Evolutionary conservation across 1,140 invertebrate genomes (phyloP), one percentile per base, ranked within the genome.

Genomic region (Camponotus floridanus): DNA sequence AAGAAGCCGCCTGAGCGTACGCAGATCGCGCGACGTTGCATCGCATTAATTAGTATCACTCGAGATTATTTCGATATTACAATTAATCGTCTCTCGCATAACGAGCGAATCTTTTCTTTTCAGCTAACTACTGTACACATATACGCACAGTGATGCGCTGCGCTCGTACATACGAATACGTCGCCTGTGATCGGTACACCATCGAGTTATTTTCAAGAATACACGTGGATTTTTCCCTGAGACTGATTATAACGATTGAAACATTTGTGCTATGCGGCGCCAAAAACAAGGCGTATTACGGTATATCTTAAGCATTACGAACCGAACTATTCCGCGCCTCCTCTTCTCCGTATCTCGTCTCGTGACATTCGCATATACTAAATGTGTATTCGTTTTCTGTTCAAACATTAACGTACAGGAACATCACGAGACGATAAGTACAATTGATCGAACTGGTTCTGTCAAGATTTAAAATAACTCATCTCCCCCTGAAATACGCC

Each of bases 211-310:
- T 45, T 83, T 73, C 81, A 87, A 91, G 87, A 92, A 94, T 94
- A 94, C 92, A 93, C 91, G 85, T 92, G 93, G 89, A 93, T 92
- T 83, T 81, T 94, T 94, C 94, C 94, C 94, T 94, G 94, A 94
- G 94, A 94, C 93, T 94, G 92, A 94, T 94, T 92, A 93, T 92
- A 94, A 93, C 91, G 86, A 93, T 91, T 92, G 81, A 93, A 93
- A 91, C 48, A 51, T 87, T 48, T 85, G 62, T 88, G 39, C 79
- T 88, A 48, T 79, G 87, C 74, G 55, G 68, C 78, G 57, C 39
- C 13, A 86, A 91, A 90, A 76, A 76, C 85, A 91, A 90, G 67
- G 79, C 85, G 62, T 79, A 70, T 48, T 67, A 68, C 33, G 21
- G 67, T 55, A 51, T 51, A 61, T 21, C 57, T 39, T 36, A 62